Percentiles rank a stretch among this genome's conserved stretches.
These are phyloP conservation scores for Araneus ventricosus DNA, from an alignment of 1,140 invertebrate genomes.

Conservation along the genomic window DNA sequence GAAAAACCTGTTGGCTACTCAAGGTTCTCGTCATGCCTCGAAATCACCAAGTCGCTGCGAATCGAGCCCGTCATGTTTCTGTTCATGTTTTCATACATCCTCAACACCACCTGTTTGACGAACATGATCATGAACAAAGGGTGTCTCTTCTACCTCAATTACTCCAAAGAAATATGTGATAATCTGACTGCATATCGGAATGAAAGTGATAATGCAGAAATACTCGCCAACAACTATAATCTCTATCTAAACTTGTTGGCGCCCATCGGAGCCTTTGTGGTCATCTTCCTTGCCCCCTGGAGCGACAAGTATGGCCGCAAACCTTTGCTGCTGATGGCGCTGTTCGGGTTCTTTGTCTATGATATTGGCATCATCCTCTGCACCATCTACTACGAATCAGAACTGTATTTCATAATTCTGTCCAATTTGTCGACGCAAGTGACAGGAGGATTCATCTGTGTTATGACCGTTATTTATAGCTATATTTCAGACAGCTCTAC, in stretches of 20 bases:
- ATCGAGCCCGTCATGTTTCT: constrained; percentile 71
- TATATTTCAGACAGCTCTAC: constrained; percentile 44
- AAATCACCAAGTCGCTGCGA: background rate
- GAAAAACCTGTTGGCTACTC: background rate
- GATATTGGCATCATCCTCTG: constrained; percentile 54
- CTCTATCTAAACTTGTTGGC: constrained; percentile 77
- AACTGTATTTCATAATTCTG: constrained; percentile 57
- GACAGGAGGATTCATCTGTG: constrained; percentile 60
- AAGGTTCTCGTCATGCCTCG: background rate
- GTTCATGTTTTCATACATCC: constrained; percentile 68
- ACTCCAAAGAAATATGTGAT: constrained; percentile 11
- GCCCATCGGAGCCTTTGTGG: constrained; percentile 79
- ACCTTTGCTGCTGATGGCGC: constrained; percentile 90
- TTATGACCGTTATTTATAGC: constrained; percentile 64
- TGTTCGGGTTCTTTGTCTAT: constrained; percentile 89
- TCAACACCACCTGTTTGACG: constrained; percentile 60
- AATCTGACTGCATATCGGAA: constrained; percentile 66
- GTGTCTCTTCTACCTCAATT: constrained; percentile 51
- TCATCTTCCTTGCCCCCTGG: constrained; percentile 82
- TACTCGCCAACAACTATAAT: constrained; percentile 78
- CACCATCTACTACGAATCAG: constrained; percentile 42
- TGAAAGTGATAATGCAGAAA: constrained; percentile 26
- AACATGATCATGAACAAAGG: constrained; percentile 72
- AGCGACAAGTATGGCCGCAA: constrained; percentile 88
- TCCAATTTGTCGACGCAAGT: constrained; percentile 17